Conservation (phyloP, 2,888 invertebrate genomes). For the Ichneumon xanthorius region DNA sequence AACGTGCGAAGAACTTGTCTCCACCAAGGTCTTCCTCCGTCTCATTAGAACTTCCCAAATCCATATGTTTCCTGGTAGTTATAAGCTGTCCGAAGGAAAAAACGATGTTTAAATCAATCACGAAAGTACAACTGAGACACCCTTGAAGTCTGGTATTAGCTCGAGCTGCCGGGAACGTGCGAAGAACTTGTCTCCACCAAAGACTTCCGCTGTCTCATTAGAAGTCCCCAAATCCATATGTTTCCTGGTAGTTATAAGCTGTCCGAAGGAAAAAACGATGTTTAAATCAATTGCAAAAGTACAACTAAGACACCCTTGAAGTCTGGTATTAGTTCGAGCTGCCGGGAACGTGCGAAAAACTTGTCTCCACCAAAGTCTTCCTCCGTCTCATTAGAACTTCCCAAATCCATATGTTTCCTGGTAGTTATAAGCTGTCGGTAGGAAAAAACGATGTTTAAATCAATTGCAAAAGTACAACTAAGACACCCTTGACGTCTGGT, state of each 20-base stretch:
- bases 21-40: background rate
- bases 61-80: background rate
- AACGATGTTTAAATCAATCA: background rate
- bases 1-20: background rate
- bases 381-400: background rate
- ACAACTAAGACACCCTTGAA: conserved; percentile 19
- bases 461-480: conserved; percentile 24
- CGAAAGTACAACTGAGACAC: conserved; percentile 21
- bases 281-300: conserved; percentile 18
- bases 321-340: background rate
- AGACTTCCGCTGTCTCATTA: background rate
- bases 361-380: background rate
- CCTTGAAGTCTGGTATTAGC: conserved; percentile 6
- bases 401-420: background rate
- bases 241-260: background rate
- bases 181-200: background rate
- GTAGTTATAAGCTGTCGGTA: background rate
- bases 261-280: background rate
- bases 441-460: background rate
- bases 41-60: background rate
- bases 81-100: background rate
- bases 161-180: background rate
- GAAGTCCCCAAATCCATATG: background rate
- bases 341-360: background rate
- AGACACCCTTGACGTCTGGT: conserved; percentile 19